Conservation (phyloP, 2,797 vertebrate genomes). For the Nyctalus aviator region DNA sequence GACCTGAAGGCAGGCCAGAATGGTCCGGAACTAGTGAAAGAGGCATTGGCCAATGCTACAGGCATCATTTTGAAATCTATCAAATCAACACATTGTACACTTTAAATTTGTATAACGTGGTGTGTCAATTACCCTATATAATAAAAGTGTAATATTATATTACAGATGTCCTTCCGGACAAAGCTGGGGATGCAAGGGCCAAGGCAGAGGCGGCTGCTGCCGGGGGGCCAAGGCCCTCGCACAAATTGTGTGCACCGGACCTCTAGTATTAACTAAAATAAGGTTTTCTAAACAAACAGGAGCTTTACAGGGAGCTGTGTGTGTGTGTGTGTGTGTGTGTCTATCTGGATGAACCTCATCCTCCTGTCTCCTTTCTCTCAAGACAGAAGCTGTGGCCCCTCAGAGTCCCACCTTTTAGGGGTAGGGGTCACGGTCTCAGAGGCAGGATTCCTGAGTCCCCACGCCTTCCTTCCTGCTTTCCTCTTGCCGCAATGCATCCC, state of each 20-base stretch:
- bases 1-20: not conserved
- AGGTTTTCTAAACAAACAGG: not conserved
- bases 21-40: not conserved
- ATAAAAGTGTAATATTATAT: too few species aligned
- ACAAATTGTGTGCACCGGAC: too few species aligned
- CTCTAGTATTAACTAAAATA: not conserved
- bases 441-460: not conserved
- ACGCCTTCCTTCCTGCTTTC: too few species aligned
- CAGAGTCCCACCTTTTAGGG: not conserved
- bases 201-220: too few species aligned
- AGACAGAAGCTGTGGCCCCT: not conserved
- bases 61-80: not conserved
- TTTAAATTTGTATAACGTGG: not conserved
- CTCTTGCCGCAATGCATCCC: too few species aligned
- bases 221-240: too few species aligned
- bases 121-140: not conserved
- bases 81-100: not conserved
- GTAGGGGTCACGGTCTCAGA: not conserved
- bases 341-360: not conserved
- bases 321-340: not conserved
- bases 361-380: not conserved
- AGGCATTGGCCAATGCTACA: not conserved
- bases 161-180: too few species aligned
- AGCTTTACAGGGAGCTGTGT: not conserved
- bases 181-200: too few species aligned